Conservation (phyloP, 2,888 invertebrate species). For the Orthonevra nobilis region DNA sequence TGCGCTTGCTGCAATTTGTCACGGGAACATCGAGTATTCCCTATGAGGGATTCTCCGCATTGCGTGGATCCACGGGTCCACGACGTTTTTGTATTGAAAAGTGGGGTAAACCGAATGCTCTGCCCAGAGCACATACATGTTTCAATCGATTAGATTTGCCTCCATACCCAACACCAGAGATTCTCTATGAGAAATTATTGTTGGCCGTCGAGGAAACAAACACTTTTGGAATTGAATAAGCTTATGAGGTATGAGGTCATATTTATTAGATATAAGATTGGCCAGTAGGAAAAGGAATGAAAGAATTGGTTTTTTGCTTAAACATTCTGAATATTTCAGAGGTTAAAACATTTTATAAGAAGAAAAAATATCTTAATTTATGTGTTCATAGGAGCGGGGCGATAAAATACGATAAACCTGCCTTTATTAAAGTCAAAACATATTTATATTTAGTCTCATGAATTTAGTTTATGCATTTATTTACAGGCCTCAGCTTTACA, state of each 20-base stretch:
- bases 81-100: conserved; percentile 98
- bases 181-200: conserved; percentile 94
- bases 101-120: conserved; percentile 96
- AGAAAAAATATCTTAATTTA: not conserved
- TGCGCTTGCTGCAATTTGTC: conserved; percentile 96
- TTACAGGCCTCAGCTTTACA: too few relatives aligned
- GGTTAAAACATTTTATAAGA: conserved; percentile 20
- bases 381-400: too few relatives aligned
- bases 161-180: conserved; percentile 95
- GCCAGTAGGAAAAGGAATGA: conserved; percentile 45
- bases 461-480: too few relatives aligned
- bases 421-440: too few relatives aligned
- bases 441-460: too few relatives aligned
- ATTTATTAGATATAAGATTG: conserved; percentile 10
- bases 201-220: conserved; percentile 97
- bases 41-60: conserved; percentile 97
- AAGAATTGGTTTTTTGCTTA: conserved; percentile 24
- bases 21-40: conserved; percentile 99
- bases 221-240: conserved; percentile 93
- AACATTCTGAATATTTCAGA: conserved; percentile 68
- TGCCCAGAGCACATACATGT: conserved; percentile 98
- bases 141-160: conserved; percentile 98
- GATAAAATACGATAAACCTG: too few relatives aligned
- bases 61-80: conserved; percentile 97
- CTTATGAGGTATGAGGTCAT: not conserved